These are phyloP conservation scores for Orchestia grillus DNA, from an alignment of 1,140 invertebrate genomes.

Conservation along the genomic window DNA sequence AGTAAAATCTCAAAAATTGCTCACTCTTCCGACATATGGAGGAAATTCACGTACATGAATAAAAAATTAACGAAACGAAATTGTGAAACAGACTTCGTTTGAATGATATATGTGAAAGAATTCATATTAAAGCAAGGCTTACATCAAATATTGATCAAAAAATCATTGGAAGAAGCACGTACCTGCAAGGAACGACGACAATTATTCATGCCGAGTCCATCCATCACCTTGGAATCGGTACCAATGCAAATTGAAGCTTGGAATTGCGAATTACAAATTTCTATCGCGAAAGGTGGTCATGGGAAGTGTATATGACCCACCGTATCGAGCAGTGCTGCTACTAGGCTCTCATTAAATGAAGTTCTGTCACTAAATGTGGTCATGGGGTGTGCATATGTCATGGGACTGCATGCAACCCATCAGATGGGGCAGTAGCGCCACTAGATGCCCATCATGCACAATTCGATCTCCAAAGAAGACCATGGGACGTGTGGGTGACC, in stretches of 20 bases:
- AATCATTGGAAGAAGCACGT: background rate
- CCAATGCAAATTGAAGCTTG: background rate
- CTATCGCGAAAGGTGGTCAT: background rate
- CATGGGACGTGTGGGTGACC: background rate
- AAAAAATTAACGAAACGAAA: background rate
- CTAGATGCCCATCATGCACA: too few species aligned
- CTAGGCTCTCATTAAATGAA: too few species aligned
- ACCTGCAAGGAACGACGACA: background rate
- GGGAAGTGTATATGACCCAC: background rate
- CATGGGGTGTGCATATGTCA: background rate
- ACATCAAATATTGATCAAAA: background rate
- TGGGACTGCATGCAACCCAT: background rate
- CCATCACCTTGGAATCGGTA: background rate
- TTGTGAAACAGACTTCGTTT: background rate
- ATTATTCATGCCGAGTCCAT: background rate
- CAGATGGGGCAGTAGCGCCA: too few species aligned
- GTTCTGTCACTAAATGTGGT: background rate
- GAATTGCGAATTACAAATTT: background rate
- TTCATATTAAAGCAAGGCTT: background rate
- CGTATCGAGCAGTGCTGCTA: too few species aligned
- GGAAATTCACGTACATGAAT: background rate
- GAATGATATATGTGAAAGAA: background rate
- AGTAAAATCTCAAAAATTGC: background rate
- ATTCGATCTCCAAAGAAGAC: background rate
- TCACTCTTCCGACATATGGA: background rate